Evolutionary conservation across 1,140 invertebrate species (phyloP).

Genomic region (Mya arenaria): DNA sequence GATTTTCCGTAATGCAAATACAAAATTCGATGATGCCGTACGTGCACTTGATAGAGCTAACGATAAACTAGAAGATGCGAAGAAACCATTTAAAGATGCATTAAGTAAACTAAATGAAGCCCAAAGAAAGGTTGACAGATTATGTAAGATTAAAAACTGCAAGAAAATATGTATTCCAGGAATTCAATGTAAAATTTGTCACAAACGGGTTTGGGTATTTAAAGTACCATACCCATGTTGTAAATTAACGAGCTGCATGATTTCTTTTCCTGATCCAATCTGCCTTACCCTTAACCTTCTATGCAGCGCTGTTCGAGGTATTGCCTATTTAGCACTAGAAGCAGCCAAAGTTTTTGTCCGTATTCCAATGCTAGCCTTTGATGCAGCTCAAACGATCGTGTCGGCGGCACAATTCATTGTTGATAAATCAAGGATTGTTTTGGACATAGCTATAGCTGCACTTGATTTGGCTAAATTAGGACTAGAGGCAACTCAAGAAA

Average conservation of each 20-base stretch:
- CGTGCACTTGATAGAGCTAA: constrained; percentile 19
- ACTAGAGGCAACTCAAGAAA: constrained; percentile 15
- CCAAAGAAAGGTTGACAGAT: constrained; percentile 35
- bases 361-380: constrained; percentile 16
- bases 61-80: constrained; percentile 36
- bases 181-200: constrained; percentile 20
- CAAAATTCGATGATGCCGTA: constrained; percentile 27
- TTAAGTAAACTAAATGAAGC: constrained; percentile 33
- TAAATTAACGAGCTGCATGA: constrained; percentile 36
- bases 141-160: constrained; percentile 30
- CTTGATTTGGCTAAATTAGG: constrained; percentile 13
- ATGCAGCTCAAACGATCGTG: constrained; percentile 11
- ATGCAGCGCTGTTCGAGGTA: constrained; percentile 1
- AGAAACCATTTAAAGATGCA: constrained; percentile 26
- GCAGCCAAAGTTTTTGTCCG: constrained; percentile 20
- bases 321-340: constrained; percentile 35
- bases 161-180: constrained; percentile 30
- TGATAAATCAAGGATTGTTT: constrained; percentile 37
- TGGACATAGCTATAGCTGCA: constrained; percentile 10
- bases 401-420: constrained; percentile 22
- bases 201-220: constrained; percentile 17
- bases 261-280: constrained; percentile 38
- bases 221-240: constrained; percentile 42
- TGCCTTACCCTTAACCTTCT: constrained; percentile 19
- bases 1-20: constrained; percentile 1